phyloP scores from a whole-genome alignment of 2,888 invertebrate genomes.

The Xestia rhomboidea region DNA sequence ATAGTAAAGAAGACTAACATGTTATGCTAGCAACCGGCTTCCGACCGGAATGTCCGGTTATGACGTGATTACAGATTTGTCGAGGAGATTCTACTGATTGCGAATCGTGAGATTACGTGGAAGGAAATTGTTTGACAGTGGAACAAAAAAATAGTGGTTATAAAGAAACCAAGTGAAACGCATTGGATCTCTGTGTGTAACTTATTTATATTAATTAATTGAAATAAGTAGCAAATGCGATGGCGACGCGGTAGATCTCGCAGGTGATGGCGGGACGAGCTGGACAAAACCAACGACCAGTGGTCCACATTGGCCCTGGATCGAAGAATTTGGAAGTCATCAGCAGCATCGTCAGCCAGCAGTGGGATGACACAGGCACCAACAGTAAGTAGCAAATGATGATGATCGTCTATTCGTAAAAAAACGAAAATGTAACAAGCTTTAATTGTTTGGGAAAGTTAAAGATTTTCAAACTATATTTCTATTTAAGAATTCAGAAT shows the following conservation, averaged over 20 bases:
- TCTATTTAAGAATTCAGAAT: neutral
- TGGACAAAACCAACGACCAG: too few species aligned
- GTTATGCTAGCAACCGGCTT: constrained; percentile 28
- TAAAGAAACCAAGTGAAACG: neutral
- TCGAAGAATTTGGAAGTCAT: too few species aligned
- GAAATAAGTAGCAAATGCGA: neutral
- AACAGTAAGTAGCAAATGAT: too few species aligned
- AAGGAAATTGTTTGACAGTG: neutral
- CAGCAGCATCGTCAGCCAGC: too few species aligned
- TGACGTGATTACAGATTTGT: constrained; percentile 32
- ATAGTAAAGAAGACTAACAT: constrained; percentile 9
- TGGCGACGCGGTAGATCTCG: too few species aligned
- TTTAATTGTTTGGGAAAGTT: neutral
- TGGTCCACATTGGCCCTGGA: too few species aligned
- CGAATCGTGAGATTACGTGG: constrained; percentile 12
- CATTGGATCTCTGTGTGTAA: neutral
- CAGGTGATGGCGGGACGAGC: too few species aligned
- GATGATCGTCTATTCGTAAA: neutral
- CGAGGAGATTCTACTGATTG: constrained; percentile 29
- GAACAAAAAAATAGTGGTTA: neutral
- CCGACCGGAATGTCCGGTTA: constrained; percentile 44
- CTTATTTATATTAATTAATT: neutral
- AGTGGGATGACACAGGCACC: too few species aligned
- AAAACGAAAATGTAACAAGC: neutral
- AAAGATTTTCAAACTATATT: neutral